Evolutionary conservation across 2,888 invertebrate species (phyloP).

Genomic region (Fabriciana adippe): DNA sequence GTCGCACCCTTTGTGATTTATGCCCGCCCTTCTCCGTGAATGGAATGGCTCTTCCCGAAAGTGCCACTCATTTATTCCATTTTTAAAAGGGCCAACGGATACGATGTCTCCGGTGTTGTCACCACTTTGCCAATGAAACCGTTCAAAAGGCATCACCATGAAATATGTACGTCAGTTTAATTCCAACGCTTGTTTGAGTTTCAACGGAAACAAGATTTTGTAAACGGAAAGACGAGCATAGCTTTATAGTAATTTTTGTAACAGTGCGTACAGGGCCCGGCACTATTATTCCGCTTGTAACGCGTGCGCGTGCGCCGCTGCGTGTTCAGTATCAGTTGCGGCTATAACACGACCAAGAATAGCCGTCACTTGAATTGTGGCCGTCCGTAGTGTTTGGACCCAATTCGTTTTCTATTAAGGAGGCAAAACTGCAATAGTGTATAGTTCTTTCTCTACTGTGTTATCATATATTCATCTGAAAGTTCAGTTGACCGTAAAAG

Average conservation of each 20-base stretch:
- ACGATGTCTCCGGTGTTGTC: slow-evolving; percentile 75
- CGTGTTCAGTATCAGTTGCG: slow-evolving; percentile 78
- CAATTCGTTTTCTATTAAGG: slow-evolving; percentile 16
- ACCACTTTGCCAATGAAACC: slow-evolving; percentile 59
- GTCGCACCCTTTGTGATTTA: slow-evolving; percentile 73
- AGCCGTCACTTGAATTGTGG: slow-evolving; percentile 57
- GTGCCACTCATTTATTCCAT: slow-evolving; percentile 68
- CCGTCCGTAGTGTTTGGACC: slow-evolving; percentile 1
- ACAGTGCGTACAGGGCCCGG: slow-evolving; percentile 51
- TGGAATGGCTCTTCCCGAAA: slow-evolving; percentile 62
- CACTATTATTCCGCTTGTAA: slow-evolving; percentile 66
- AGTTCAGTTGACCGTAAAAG: background rate
- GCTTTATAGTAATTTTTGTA: slow-evolving; percentile 65
- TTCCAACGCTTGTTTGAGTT: slow-evolving; percentile 68
- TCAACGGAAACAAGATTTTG: slow-evolving; percentile 67
- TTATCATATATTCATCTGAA: background rate
- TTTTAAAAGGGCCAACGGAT: slow-evolving; percentile 74
- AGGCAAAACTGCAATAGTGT: background rate
- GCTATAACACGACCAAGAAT: slow-evolving; percentile 73
- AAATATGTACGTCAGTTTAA: slow-evolving; percentile 52
- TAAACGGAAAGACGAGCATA: slow-evolving; percentile 65
- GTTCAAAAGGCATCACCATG: slow-evolving; percentile 55
- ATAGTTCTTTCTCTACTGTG: background rate
- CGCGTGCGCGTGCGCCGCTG: slow-evolving; percentile 72
- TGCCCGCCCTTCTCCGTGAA: slow-evolving; percentile 59